Evolutionary conservation across 2,797 vertebrate species (phyloP).

Genomic region (Sphenodon punctatus): DNA sequence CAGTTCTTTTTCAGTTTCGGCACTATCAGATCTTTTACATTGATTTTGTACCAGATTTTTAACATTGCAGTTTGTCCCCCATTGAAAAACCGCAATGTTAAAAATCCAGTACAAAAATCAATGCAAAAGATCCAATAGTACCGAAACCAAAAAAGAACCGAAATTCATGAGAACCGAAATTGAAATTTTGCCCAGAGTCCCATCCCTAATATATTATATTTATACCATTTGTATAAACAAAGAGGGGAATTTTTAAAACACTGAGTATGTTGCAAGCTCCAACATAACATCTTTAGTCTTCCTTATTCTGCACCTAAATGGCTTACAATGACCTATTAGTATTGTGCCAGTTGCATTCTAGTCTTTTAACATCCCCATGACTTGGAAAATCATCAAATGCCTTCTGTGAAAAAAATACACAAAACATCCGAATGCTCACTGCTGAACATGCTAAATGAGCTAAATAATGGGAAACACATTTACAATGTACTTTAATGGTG

Average conservation of each 20-base stretch:
- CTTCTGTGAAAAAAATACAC: slow-evolving; percentile 38
- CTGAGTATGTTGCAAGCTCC: slow-evolving; percentile 2
- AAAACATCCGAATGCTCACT: slow-evolving; percentile 68
- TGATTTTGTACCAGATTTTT: no score
- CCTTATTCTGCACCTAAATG: slow-evolving; percentile 26
- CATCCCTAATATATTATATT: not conserved
- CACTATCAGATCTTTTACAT: no score
- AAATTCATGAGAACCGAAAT: no score
- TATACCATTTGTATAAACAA: not conserved
- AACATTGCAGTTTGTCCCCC: no score
- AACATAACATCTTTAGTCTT: slow-evolving; percentile 39
- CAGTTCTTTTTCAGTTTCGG: no score
- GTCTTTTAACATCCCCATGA: slow-evolving; percentile 53
- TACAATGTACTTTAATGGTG: slow-evolving; percentile 74
- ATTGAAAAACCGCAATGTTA: no score
- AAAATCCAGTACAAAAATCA: no score
- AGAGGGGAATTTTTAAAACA: slow-evolving; percentile 7
- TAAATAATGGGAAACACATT: slow-evolving; percentile 83
- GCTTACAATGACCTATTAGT: slow-evolving; percentile 52
- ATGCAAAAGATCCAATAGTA: no score
- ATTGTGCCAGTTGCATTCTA: slow-evolving; percentile 32
- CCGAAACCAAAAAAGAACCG: no score
- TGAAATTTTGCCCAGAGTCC: not conserved
- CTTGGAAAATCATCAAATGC: slow-evolving; percentile 65
- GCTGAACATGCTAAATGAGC: slow-evolving; percentile 75